Conservation (phyloP, 2,113 vertebrate species). For the Myotis yumanensis region DNA sequence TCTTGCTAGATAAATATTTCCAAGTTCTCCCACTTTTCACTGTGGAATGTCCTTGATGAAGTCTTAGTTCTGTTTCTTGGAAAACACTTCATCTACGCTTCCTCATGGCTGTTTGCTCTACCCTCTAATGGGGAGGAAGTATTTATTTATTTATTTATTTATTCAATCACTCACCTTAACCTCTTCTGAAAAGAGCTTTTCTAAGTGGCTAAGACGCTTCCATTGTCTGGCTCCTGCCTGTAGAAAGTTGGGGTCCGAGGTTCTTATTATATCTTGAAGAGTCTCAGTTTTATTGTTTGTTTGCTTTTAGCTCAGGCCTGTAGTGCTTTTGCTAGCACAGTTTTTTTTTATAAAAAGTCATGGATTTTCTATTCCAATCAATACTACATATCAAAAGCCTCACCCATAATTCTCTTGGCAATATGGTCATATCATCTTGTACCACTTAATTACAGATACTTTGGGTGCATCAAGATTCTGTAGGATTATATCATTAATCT, state of each 20-base stretch:
- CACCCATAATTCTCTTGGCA: background rate
- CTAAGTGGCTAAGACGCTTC: background rate
- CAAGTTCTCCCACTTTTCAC: background rate
- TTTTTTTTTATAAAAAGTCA: background rate
- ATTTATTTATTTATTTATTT: background rate
- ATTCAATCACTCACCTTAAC: too few species aligned
- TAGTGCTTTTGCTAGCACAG: background rate
- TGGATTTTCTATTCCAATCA: background rate
- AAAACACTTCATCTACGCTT: background rate
- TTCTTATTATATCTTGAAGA: background rate
- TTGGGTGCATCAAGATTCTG: background rate
- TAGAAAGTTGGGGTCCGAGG: background rate
- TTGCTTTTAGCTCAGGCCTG: background rate
- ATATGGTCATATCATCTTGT: background rate
- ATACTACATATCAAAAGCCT: background rate
- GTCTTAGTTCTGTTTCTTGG: background rate
- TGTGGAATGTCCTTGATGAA: background rate
- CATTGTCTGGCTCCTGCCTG: background rate
- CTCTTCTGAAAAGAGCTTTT: background rate
- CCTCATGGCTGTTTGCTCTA: background rate
- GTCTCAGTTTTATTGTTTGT: background rate
- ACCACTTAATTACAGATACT: background rate
- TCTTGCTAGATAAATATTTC: background rate
- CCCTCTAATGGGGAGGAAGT: background rate
- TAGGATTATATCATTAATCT: background rate